These are phyloP conservation scores for Phocoena sinus DNA, from an alignment of 2,113 vertebrate species.

Conservation along the genomic window DNA sequence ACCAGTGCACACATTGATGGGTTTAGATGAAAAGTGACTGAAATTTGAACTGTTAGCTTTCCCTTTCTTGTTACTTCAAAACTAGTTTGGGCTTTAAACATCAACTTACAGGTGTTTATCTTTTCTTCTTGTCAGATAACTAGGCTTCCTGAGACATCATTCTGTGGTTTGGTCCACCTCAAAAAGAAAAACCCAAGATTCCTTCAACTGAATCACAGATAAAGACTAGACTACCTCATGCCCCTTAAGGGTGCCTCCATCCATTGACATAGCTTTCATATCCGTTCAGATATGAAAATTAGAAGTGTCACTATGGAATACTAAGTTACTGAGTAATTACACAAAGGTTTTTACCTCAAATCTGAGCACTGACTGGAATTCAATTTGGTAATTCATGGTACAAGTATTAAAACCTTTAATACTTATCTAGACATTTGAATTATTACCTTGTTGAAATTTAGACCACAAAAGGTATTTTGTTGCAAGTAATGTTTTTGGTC, in stretches of 20 bases:
- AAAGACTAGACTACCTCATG: constrained; percentile 68
- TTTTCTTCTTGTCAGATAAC: constrained; percentile 78
- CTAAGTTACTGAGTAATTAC: constrained; percentile 69
- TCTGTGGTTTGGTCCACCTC: constrained; percentile 69
- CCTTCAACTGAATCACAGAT: constrained; percentile 69
- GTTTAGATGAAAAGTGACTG: constrained; percentile 81
- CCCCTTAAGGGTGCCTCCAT: constrained; percentile 71
- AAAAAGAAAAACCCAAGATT: constrained; percentile 70
- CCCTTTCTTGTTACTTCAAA: constrained; percentile 80
- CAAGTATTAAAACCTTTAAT: constrained; percentile 71
- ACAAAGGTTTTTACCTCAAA: constrained; percentile 68
- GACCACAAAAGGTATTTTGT: constrained; percentile 62
- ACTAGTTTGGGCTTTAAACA: constrained; percentile 77
- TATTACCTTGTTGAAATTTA: constrained; percentile 63
- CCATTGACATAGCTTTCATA: constrained; percentile 22
- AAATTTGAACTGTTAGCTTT: constrained; percentile 81
- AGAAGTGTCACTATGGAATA: constrained; percentile 66
- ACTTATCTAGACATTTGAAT: constrained; percentile 64
- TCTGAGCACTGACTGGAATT: constrained; percentile 69
- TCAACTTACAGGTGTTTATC: constrained; percentile 81
- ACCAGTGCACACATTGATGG: constrained; percentile 81
- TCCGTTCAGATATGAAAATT: constrained; percentile 61
- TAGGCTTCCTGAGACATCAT: constrained; percentile 64
- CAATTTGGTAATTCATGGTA: constrained; percentile 70
- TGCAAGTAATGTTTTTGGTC: constrained; percentile 12